Conservation (phyloP, 2,113 vertebrate species). For the Callipepla californica region DNA sequence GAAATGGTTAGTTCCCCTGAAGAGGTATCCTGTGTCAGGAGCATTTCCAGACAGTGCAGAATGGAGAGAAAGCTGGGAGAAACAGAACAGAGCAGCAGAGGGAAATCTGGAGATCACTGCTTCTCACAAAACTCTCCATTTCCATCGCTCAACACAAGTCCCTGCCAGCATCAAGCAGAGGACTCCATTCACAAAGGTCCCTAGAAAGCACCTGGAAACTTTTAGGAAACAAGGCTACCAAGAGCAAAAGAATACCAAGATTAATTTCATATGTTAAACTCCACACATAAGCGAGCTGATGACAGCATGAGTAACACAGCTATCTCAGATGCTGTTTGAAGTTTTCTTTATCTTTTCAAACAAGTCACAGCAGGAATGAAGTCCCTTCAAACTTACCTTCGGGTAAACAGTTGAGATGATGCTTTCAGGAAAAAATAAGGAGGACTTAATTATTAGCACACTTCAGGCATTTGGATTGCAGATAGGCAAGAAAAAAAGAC, state of each 20-base stretch:
- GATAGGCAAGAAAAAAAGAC: background rate
- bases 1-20: background rate
- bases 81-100: background rate
- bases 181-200: background rate
- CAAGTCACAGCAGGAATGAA: background rate
- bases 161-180: background rate
- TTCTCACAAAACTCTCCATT: background rate
- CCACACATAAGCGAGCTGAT: background rate
- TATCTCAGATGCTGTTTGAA: background rate
- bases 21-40: background rate
- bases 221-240: background rate
- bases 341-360: background rate
- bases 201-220: background rate
- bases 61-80: background rate
- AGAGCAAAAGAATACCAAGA: background rate
- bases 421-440: constrained; percentile 11
- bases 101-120: background rate
- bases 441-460: background rate
- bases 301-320: background rate
- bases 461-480: background rate
- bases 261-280: background rate
- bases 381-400: background rate
- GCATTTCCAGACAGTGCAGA: background rate
- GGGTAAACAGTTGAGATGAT: background rate
- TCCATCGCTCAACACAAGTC: background rate